Conservation (phyloP, 2,113 vertebrate genomes). For the Axis porcinus region DNA sequence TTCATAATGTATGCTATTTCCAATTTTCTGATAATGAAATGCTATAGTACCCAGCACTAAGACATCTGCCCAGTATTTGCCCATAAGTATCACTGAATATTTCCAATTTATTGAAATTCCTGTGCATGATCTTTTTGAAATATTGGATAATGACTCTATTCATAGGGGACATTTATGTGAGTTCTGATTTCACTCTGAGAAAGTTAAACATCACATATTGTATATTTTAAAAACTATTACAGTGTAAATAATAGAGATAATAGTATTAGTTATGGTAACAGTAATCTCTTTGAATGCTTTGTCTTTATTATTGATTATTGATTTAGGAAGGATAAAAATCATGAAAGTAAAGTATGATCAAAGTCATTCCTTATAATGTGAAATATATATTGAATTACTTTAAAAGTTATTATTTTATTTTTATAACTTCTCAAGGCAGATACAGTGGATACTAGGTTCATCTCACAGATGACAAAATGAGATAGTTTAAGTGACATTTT, state of each 20-base stretch:
- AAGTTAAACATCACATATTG: background rate
- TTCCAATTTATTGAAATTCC: slow-evolving; percentile 25
- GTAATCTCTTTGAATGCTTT: background rate
- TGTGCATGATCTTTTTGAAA: background rate
- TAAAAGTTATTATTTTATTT: background rate
- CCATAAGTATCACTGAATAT: background rate
- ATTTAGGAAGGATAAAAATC: background rate
- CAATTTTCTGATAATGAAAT: slow-evolving; percentile 1
- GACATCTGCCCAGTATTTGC: background rate
- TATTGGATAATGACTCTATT: background rate
- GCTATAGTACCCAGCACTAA: background rate
- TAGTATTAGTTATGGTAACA: background rate
- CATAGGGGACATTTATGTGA: background rate
- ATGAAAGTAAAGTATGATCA: background rate
- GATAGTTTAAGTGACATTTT: slow-evolving; percentile 16
- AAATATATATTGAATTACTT: background rate
- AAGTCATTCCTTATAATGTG: background rate
- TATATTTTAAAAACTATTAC: background rate
- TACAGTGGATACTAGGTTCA: background rate
- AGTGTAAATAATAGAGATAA: background rate
- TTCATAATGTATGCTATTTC: background rate
- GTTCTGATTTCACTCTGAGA: background rate
- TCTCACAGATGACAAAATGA: background rate
- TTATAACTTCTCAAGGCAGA: background rate
- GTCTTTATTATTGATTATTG: background rate